Conservation (phyloP, 2,113 vertebrate species). For the Beaufortia kweichowensis region DNA sequence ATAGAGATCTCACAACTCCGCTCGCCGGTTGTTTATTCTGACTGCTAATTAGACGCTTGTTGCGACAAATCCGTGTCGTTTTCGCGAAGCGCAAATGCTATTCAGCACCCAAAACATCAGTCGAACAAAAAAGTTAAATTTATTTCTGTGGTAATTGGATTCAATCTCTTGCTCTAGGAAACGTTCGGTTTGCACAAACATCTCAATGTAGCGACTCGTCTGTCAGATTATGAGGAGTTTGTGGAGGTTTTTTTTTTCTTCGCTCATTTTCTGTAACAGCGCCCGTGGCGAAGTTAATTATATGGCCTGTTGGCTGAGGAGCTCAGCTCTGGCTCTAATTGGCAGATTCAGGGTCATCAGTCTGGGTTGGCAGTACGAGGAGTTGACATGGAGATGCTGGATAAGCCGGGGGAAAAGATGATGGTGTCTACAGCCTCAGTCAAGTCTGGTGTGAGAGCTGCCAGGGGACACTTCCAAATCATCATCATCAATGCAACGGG, state of each 20-base stretch:
- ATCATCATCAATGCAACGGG: conserved; percentile 39
- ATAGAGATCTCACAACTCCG: background rate
- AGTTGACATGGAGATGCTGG: conserved; percentile 48
- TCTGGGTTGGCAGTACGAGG: conserved; percentile 49
- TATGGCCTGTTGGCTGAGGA: conserved; percentile 60
- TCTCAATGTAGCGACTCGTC: conserved; percentile 57
- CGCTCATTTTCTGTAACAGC: conserved; percentile 59
- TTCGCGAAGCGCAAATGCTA: conserved; percentile 35
- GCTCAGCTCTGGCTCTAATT: conserved; percentile 69
- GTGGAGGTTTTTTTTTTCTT: conserved; percentile 38
- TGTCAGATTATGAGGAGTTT: conserved; percentile 54
- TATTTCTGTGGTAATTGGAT: conserved; percentile 53
- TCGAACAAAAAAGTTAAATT: conserved; percentile 43
- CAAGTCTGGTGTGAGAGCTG: conserved; percentile 40
- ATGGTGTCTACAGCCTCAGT: conserved; percentile 45
- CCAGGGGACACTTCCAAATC: conserved; percentile 48
- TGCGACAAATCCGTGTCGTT: conserved; percentile 44
- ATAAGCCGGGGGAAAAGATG: conserved; percentile 63
- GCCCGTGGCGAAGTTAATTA: conserved; percentile 74
- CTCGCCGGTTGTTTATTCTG: conserved; percentile 23
- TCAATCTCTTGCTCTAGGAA: conserved; percentile 46
- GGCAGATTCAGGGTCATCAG: conserved; percentile 67
- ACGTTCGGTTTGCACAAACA: conserved; percentile 52
- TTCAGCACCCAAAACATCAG: conserved; percentile 44
- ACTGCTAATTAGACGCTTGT: conserved; percentile 51